phyloP scores from a whole-genome alignment of 2,113 vertebrate genomes.

The Sterna hirundo region DNA sequence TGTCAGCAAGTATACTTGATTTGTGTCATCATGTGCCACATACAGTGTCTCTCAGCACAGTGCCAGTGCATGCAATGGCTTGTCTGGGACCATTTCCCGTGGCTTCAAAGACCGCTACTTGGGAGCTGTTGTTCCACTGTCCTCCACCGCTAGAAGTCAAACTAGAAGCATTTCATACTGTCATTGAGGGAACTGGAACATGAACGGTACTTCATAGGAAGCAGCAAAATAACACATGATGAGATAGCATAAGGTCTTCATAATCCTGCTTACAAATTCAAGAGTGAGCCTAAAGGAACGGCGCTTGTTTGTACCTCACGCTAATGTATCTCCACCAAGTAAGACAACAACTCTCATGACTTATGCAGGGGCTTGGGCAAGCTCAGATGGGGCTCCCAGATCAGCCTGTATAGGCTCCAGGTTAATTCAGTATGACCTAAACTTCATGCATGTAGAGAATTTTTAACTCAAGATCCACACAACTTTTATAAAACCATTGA shows the following conservation, averaged over 20 bases:
- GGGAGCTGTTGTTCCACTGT: not conserved
- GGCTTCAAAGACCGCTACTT: not conserved
- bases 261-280: not conserved
- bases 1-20: not conserved
- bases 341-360: not conserved
- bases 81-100: not conserved
- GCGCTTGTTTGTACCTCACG: not conserved
- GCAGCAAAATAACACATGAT: not conserved
- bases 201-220: not conserved
- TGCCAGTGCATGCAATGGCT: not conserved
- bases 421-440: not conserved
- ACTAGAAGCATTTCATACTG: not conserved
- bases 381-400: not conserved
- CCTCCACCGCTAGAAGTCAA: not conserved
- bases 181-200: not conserved
- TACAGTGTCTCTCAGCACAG: not conserved
- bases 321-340: not conserved
- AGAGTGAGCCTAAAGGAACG: not conserved
- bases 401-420: not conserved
- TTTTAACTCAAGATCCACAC: not conserved
- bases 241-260: not conserved
- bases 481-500: not conserved
- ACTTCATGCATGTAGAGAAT: not conserved
- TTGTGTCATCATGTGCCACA: not conserved
- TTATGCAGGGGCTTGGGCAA: not conserved